A percentile compares a stretch with the other conserved stretches of the same genome.
phyloP scores from a whole-genome alignment of 1,140 invertebrate genomes.

The Ips nitidus region DNA sequence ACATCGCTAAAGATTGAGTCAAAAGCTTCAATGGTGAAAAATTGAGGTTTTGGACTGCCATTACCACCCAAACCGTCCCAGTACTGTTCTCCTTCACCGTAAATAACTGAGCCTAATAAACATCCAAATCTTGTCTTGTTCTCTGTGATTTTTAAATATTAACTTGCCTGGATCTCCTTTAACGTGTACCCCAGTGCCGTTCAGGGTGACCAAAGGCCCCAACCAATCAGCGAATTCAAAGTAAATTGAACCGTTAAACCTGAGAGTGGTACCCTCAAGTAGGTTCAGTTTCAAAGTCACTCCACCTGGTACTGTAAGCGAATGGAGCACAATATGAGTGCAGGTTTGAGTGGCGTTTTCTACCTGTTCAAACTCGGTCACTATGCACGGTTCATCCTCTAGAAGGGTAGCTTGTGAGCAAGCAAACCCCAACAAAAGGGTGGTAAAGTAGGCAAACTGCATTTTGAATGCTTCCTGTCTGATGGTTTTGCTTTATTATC shows the following conservation, averaged over 20 bases:
- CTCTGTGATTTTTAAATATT: not conserved
- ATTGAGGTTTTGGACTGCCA: slow-evolving; percentile 9
- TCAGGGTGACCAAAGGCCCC: slow-evolving; percentile 17
- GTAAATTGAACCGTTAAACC: slow-evolving; percentile 4
- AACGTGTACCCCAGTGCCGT: slow-evolving; percentile 8
- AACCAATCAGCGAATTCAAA: slow-evolving; percentile 15
- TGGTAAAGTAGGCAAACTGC: no score
- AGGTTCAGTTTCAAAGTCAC: slow-evolving; percentile 18
- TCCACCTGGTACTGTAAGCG: slow-evolving; percentile 7
- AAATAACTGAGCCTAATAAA: slow-evolving; percentile 10
- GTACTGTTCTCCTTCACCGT: slow-evolving; percentile 17
- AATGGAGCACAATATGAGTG: slow-evolving; percentile 7
- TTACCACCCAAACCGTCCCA: slow-evolving; percentile 20
- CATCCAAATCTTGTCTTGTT: not conserved
- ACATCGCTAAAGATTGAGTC: slow-evolving; percentile 11
- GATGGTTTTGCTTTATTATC: no score
- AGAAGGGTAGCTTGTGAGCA: not conserved
- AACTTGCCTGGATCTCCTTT: slow-evolving; percentile 12
- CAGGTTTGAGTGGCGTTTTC: slow-evolving; percentile 5
- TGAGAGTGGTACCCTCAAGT: not conserved
- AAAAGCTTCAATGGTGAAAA: slow-evolving; percentile 23
- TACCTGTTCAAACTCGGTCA: slow-evolving; percentile 9
- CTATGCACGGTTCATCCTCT: not conserved
- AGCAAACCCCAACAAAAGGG: not conserved
- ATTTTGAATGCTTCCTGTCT: no score